Evolutionary conservation across 2,113 vertebrate genomes (phyloP).

Genomic region (Glaucidium brasilianum): DNA sequence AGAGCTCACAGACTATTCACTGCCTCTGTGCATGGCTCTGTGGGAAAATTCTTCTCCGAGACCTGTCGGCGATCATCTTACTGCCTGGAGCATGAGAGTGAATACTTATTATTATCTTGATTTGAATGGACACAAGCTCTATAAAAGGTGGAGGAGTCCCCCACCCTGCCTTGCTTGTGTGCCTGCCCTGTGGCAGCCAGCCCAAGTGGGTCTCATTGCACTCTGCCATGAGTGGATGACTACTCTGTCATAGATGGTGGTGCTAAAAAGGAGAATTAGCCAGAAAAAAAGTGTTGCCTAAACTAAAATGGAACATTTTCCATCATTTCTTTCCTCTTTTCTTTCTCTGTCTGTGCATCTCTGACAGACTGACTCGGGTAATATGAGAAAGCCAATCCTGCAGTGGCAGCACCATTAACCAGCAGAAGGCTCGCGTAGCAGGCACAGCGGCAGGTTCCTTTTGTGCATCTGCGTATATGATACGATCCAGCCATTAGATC

Average conservation of each 20-base stretch:
- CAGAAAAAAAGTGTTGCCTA: neutral
- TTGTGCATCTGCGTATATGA: neutral
- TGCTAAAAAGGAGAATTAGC: neutral
- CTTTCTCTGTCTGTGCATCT: neutral
- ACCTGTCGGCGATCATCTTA: neutral
- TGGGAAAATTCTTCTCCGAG: neutral
- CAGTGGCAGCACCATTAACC: neutral
- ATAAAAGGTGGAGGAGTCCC: neutral
- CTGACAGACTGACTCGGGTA: neutral
- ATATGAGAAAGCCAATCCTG: neutral
- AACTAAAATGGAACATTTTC: neutral
- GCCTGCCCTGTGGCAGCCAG: neutral
- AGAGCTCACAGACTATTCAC: neutral
- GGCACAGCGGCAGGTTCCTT: neutral
- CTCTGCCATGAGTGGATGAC: neutral
- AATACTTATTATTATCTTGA: neutral
- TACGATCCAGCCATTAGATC: neutral
- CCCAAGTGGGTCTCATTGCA: accelerated
- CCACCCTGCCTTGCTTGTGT: neutral
- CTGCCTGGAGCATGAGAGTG: neutral
- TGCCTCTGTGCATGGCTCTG: neutral
- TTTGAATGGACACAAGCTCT: neutral
- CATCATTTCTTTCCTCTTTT: neutral
- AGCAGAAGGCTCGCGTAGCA: neutral
- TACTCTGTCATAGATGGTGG: neutral